Evolutionary conservation across 2,888 invertebrate genomes (phyloP).

Genomic region (Nomada goodeniana): DNA sequence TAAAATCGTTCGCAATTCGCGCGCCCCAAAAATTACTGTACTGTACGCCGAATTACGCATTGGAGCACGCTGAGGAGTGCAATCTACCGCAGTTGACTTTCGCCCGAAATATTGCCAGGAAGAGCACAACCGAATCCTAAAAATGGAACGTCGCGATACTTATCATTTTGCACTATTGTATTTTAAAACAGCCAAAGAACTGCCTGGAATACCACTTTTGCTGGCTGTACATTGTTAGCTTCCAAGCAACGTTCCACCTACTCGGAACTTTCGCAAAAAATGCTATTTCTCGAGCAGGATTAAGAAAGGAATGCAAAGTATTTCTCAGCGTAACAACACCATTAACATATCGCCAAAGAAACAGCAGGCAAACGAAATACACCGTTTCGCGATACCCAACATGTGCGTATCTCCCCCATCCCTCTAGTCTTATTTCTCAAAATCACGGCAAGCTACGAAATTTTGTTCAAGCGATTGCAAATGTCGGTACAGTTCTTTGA

Average conservation of each 20-base stretch:
- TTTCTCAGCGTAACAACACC: not conserved
- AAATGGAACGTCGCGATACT: slow-evolving; percentile 31
- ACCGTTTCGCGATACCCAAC: not conserved
- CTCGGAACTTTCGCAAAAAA: not conserved
- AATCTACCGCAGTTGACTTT: not conserved
- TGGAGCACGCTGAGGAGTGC: slow-evolving; percentile 3
- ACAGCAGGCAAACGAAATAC: not conserved
- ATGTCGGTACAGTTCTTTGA: slow-evolving; percentile 7
- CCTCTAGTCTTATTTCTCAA: slow-evolving; percentile 28
- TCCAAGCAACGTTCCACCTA: not conserved
- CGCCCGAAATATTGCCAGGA: not conserved
- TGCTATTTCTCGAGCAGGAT: not conserved
- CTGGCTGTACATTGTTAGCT: not conserved
- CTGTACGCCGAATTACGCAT: not conserved
- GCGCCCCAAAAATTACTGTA: slow-evolving; percentile 38
- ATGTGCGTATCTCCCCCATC: not conserved
- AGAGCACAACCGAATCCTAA: slow-evolving; percentile 4
- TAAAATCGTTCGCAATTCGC: slow-evolving; percentile 52
- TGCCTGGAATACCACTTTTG: not conserved
- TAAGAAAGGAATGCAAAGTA: not conserved
- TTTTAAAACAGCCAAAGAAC: not conserved
- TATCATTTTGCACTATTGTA: not conserved
- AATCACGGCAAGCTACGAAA: slow-evolving; percentile 5
- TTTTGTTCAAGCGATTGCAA: slow-evolving; percentile 29
- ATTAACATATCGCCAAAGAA: slow-evolving; percentile 18